Evolutionary conservation across 1,140 invertebrate genomes (phyloP).

Genomic region (Leptinotarsa defecta): DNA sequence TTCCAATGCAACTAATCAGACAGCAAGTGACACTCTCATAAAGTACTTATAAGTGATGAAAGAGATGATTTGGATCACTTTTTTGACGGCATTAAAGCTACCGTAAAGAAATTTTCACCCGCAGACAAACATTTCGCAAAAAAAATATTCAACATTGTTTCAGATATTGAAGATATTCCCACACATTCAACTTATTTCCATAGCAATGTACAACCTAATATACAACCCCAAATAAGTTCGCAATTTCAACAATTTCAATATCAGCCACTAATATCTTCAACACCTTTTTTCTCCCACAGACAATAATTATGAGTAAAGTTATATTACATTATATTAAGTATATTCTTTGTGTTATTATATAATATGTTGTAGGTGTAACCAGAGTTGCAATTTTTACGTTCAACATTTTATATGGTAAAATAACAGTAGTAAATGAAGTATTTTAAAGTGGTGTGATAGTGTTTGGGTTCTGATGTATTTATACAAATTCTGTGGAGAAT

Average conservation of each 20-base stretch:
- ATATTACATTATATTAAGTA: not conserved
- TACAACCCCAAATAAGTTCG: not conserved
- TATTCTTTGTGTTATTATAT: not conserved
- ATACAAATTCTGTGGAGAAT: too few species aligned
- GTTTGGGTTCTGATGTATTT: not conserved
- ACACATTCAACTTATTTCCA: not conserved
- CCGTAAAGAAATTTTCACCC: too few species aligned
- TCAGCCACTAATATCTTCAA: constrained; percentile 7
- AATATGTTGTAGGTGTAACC: not conserved
- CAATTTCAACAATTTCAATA: constrained; percentile 5
- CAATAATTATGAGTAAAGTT: not conserved
- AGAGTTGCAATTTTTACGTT: not conserved
- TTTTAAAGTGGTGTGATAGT: not conserved
- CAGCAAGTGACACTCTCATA: too few species aligned
- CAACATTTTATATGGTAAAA: not conserved
- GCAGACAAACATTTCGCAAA: too few species aligned
- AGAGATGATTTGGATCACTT: too few species aligned
- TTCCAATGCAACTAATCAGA: too few species aligned
- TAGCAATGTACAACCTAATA: not conserved
- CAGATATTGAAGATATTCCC: not conserved
- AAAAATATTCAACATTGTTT: too few species aligned
- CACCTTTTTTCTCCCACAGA: not conserved
- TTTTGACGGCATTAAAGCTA: too few species aligned
- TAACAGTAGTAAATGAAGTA: not conserved
- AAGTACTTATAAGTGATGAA: too few species aligned